Percentiles rank a stretch among this genome's conserved stretches.
Conservation (phyloP, 1,140 invertebrate genomes). For the Anadara kagoshimensis region DNA sequence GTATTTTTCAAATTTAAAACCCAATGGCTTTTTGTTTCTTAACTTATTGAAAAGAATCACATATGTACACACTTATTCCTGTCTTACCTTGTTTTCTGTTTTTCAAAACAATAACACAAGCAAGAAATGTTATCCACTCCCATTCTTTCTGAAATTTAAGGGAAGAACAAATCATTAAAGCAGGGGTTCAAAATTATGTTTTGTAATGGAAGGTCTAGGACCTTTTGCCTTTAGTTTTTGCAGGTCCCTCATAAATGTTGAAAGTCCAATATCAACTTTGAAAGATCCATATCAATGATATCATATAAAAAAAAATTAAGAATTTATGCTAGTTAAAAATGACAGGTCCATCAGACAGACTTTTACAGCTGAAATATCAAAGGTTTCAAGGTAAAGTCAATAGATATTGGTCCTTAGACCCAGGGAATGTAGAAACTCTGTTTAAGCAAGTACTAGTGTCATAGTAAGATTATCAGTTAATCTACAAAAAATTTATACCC, state of each 20-base stretch:
- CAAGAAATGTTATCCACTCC: constrained; percentile 95
- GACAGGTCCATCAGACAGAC: neutral
- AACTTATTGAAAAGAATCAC: too few relatives aligned
- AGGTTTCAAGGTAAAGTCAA: neutral
- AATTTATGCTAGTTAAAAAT: neutral
- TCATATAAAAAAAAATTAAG: too few relatives aligned
- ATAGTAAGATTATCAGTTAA: too few relatives aligned
- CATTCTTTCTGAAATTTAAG: constrained; percentile 85
- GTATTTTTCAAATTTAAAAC: too few relatives aligned
- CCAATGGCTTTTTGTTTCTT: too few relatives aligned
- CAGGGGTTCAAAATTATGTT: neutral
- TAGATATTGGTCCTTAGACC: neutral
- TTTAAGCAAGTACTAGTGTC: too few relatives aligned
- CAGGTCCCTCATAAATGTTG: too few relatives aligned
- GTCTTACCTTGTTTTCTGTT: constrained; percentile 87
- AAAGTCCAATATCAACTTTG: too few relatives aligned
- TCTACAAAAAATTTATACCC: too few relatives aligned
- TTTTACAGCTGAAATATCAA: neutral
- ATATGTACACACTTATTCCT: neutral
- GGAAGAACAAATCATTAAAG: neutral
- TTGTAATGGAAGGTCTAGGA: too few relatives aligned
- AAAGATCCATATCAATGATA: neutral
- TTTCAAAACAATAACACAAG: constrained; percentile 93
- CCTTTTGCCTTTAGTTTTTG: too few relatives aligned
- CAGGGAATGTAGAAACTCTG: too few relatives aligned